Percentiles rank a stretch among this genome's conserved stretches.
phyloP scores from a whole-genome alignment of 2,797 vertebrate genomes.

The Hippoglossus hippoglossus region DNA sequence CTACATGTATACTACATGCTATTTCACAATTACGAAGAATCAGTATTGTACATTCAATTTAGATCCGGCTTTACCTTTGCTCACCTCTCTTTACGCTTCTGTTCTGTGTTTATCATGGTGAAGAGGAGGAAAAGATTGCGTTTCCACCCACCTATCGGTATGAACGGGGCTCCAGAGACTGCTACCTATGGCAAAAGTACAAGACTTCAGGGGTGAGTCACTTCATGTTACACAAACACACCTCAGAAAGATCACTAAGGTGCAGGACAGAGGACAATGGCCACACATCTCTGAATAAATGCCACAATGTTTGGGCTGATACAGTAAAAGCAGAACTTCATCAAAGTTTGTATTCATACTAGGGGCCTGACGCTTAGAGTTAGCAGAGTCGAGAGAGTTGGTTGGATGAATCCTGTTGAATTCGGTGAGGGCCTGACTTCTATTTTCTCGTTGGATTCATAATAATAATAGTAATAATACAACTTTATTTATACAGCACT shows the following conservation, averaged over 20 bases:
- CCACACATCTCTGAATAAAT: neutral
- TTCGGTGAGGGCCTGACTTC: no score
- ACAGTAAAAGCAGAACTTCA: no score
- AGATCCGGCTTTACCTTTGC: neutral
- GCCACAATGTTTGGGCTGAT: no score
- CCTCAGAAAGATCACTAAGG: neutral
- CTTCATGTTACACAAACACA: constrained; percentile 8
- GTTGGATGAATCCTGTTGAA: neutral
- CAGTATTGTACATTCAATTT: neutral
- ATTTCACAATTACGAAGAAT: neutral
- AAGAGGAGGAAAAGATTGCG: constrained; percentile 88
- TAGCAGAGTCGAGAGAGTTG: no score
- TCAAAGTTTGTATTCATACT: neutral
- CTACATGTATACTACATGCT: no score
- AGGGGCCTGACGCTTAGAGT: no score
- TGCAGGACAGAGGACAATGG: neutral
- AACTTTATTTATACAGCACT: no score
- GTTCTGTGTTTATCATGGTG: constrained; percentile 55
- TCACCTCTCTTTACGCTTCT: constrained; percentile 15
- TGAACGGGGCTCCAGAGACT: constrained; percentile 87
- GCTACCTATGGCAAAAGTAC: constrained; percentile 89
- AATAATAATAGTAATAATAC: no score
- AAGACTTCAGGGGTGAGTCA: constrained; percentile 87
- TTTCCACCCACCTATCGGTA: constrained; percentile 91
- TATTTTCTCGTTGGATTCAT: no score